These are phyloP conservation scores for Dasyprocta punctata DNA, from an alignment of 2,113 vertebrate genomes.

Conservation along the genomic window DNA sequence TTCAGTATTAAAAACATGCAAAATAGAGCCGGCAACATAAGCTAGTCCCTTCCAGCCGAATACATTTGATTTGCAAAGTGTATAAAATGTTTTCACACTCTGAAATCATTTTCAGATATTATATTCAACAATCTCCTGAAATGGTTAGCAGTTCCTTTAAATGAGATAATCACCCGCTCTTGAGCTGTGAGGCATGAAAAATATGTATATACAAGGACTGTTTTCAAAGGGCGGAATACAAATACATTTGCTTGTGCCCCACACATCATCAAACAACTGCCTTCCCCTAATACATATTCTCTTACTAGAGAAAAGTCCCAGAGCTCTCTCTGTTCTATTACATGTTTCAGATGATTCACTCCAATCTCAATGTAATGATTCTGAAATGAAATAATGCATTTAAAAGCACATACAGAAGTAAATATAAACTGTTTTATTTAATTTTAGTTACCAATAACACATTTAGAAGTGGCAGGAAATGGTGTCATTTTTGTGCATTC, in stretches of 20 bases:
- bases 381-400: constrained; percentile 50
- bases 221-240: constrained; percentile 71
- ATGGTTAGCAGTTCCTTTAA: constrained; percentile 79
- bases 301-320: background rate
- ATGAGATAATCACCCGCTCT: constrained; percentile 74
- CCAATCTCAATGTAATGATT: background rate
- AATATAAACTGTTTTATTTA: constrained; percentile 19
- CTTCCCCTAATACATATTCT: constrained; percentile 1
- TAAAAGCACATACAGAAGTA: constrained; percentile 28
- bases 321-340: background rate
- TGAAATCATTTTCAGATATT: constrained; percentile 77
- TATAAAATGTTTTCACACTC: constrained; percentile 76
- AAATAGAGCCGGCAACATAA: constrained; percentile 59
- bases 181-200: constrained; percentile 62
- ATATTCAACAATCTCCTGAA: constrained; percentile 76
- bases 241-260: constrained; percentile 41
- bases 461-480: background rate
- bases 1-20: constrained; percentile 66
- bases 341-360: constrained; percentile 29
- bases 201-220: constrained; percentile 57
- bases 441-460: constrained; percentile 20
- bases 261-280: constrained; percentile 52
- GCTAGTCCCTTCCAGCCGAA: constrained; percentile 64
- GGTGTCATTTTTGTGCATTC: background rate
- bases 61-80: constrained; percentile 78